Base-by-base conservation (phyloP, 2,113 vertebrate species). In the Nyctereutes procyonoides region DNA sequence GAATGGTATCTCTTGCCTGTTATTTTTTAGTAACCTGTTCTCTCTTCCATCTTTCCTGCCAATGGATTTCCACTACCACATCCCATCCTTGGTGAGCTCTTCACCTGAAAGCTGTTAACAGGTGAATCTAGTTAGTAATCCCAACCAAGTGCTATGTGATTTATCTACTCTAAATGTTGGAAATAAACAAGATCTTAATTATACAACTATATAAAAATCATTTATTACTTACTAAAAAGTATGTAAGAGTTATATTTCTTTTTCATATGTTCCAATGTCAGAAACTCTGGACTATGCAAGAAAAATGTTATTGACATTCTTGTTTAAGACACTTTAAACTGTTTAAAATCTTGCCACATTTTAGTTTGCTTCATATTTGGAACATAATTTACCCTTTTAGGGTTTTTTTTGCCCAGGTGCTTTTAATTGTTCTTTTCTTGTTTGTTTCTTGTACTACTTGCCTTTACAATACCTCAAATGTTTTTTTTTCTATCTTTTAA, bases 211-310 rank as follows among this genome's bases (percentile, higher is more conserved):
- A 14, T 71, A 96, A 81, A 56, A 71, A 85, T 22, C 80, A 9
- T 76, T 84, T 22, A 80, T 12, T 84, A 1, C 53, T 88, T 35
- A 48, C 26, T 35, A 73, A 94, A 94, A 77, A 77, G 55, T 26
- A 93, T 55, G 48, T 53, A 84, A 84, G 26, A 35, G 95, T 80
- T 92, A 28, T n/a, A 90, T 88, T 80, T 84, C 26, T 30, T 88
- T 93, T 88, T 90, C 20, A 24, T 74, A 12, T 77, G 35, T 32
- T 93, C 53, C 12, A 90, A n/a, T 19, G 73, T 84, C 55, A 87
- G 2, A 26, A 92, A 67, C 30, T 8, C n/a, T 60, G 51, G 48
- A 90, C 10, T 19, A 58, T 2, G 6, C 19, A 88, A 92, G 71
- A 62, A 95, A 93, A 96, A 65, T 73, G 48, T 48, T 38, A 32